Evolutionary conservation across 92 coral and sea anemone species (phyloP), one percentile per base, ranked within the genome.

Genomic region (Blastomussa wellsi): DNA sequence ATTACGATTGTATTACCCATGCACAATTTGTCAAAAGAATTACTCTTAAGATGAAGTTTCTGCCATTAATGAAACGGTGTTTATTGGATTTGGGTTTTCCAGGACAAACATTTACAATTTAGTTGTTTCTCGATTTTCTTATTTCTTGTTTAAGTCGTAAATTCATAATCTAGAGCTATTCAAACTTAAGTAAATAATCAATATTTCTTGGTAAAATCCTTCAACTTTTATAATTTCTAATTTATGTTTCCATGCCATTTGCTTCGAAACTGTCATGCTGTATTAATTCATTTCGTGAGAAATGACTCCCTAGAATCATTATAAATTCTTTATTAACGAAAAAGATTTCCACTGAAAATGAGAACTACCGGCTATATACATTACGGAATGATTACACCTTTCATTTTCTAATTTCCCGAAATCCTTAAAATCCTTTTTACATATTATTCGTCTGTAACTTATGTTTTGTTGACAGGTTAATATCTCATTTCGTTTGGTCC

Each of bases 201-300:
- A 16, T 35, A 35, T 35, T 77, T 20, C 7, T 35, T 7, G 48
- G 48, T 17, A 53, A 35, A 53, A 35, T 38, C 49, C 19, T 11
- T 52, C 68, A 11, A 38, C 19, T 35, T 5, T 15, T 52, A 77
- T 57, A 33, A 77, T 31, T 57, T 31, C 35, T 37, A 12, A 42
- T 36, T 26, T 17, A 36, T 52, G 35, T 37, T 53, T 77, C 68
- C 38, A 42, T 53, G 68, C 24, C 67, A 77, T 53, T 51, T 77
- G 42, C 20, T 19, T 49, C 67, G 80, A 77, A 77, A 51, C 67
- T 57, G 80, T 10, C 74, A 69, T 33, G 36, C 74, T 38, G 47
- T 1, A 7, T 32, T 19, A 35, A 35, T 28, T 19, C 75, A 22
- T 70, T 20, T 70, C 44, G 44, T 70, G 75, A 70, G 44, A 70